Evolutionary conservation across 1,140 invertebrate genomes (phyloP), one percentile per base, ranked within the genome.

Genomic region (Antheraea pernyi): DNA sequence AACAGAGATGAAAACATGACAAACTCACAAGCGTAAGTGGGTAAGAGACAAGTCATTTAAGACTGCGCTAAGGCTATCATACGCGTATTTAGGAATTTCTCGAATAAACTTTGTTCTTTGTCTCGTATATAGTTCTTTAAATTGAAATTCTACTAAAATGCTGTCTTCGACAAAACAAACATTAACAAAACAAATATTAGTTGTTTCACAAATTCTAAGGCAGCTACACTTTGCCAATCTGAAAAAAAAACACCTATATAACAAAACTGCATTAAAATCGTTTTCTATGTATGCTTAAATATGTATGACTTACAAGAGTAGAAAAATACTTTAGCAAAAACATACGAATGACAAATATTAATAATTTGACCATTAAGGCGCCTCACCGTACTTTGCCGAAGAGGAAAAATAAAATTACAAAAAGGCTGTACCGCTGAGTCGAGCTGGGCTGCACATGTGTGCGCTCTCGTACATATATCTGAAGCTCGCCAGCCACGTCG

Each of bases 391-490:
- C 46, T 53, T 53, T 77, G 75, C 68, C 70, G 68, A 71, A 78
- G 75, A 88, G 83, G 82, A 89, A 91, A 91, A 91, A 91, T 85
- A 91, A 91, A 89, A 88, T 80, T 80, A 90, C 79, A 89, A 91
- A 89, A 91, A 89, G 88, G 84, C 86, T 88, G 74, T 75, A 82
- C 83, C 75, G 84, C 85, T 80, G 83, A 76, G 84, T 79, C 78
- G 79, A 67, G 76, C 69, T 74, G 78, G 67, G 76, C 68, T 74
- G 73, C 81, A 78, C 68, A 79, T 79, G 85, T 85, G 84, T 86
- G 85, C 77, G 73, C 53, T 63, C 70, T 77, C 78, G 76, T 83
- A 89, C 85, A 86, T 74, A 81, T 70, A 75, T 68, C 74, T 70
- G 74, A 84, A 84, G 81, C 83, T 83, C 83, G 76, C 77, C 72